Evolutionary conservation across 92 coral and sea anemone species (phyloP), one percentile per base, ranked within the genome.

Genomic region (Porites lobata): DNA sequence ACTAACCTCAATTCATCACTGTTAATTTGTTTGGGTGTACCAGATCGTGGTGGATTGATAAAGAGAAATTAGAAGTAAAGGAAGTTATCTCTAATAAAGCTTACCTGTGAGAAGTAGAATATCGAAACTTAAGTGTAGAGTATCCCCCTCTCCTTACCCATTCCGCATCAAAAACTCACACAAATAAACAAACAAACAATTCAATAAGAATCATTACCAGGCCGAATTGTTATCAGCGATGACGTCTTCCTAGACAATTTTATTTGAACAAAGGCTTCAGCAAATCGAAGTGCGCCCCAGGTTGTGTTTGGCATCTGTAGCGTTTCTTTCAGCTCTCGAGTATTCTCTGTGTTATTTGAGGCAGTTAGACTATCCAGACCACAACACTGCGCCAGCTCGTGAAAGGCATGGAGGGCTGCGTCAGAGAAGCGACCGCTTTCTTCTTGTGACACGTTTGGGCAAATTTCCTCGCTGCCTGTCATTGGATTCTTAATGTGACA

Each of bases 381-480:
- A 50, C 92, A 87, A 76, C 94, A 90, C 87, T 92, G 94, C 72
- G 95, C 98, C 58, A 94, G 83, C 86, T 94, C 98, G 78, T 94
- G 98, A 68, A 89, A 94, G 13, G 92, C 93, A 43, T 94, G 98
- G 56, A 94, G 93, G 1, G 98, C 94, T 3, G 98, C 98, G 69
- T 94, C 98, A 65, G 93, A 89, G 65, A 94, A 94, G 59, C 92
- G 71, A 72, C 84, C 92, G 29, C 75, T 62, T n/a, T 92, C 74
- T 75, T 92, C 95, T 8, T 58, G 21, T 11, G 69, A 71, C 29
- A 92, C 83, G 24, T 66, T 1, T 1, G 79, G 77, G 59, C 91
- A 67, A 26, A 85, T 76, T 15, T 1, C 18, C 21, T 68, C 78
- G 0, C 50, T 43, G 22, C 8, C 38, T 47, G 43, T 76, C 50